phyloP scores from a whole-genome alignment of 2,888 invertebrate genomes.

The Dichetophora obliterata region DNA sequence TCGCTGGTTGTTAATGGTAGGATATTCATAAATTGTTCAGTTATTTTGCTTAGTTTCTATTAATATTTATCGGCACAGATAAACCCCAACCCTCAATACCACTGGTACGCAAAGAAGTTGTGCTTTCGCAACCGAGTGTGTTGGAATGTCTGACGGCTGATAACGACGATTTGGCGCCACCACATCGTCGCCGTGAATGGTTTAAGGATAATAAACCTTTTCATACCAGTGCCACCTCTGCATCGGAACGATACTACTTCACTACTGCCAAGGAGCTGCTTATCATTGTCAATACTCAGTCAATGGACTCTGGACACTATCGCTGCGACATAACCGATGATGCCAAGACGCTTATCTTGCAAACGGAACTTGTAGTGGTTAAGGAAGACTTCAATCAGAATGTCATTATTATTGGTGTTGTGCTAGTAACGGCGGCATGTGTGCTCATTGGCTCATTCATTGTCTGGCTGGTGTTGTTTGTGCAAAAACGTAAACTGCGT shows the following conservation, averaged over 20 bases:
- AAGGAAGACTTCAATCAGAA: slow-evolving; percentile 61
- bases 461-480: slow-evolving; percentile 76
- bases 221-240: slow-evolving; percentile 69
- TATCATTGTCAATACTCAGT: slow-evolving; percentile 85
- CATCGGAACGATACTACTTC: slow-evolving; percentile 82
- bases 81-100: slow-evolving; percentile 88
- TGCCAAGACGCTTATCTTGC: slow-evolving; percentile 58
- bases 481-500: slow-evolving; percentile 58
- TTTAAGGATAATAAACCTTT: slow-evolving; percentile 82
- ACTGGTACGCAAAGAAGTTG: slow-evolving; percentile 77
- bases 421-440: slow-evolving; percentile 90
- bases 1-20: slow-evolving; percentile 79
- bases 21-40: slow-evolving; percentile 6
- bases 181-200: slow-evolving; percentile 74
- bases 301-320: slow-evolving; percentile 86
- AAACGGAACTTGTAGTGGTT: slow-evolving; percentile 60
- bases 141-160: slow-evolving; percentile 79
- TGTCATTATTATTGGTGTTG: slow-evolving; percentile 78
- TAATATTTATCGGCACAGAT: slow-evolving; percentile 72
- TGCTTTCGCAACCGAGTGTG: slow-evolving; percentile 86
- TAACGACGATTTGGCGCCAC: slow-evolving; percentile 76
- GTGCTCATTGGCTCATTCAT: slow-evolving; percentile 92
- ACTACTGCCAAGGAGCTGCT: slow-evolving; percentile 89
- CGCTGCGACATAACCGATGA: slow-evolving; percentile 90
- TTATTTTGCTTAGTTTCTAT: not conserved